Base-by-base conservation (phyloP, 1,140 invertebrate genomes). In the Octopus sinensis region DNA sequence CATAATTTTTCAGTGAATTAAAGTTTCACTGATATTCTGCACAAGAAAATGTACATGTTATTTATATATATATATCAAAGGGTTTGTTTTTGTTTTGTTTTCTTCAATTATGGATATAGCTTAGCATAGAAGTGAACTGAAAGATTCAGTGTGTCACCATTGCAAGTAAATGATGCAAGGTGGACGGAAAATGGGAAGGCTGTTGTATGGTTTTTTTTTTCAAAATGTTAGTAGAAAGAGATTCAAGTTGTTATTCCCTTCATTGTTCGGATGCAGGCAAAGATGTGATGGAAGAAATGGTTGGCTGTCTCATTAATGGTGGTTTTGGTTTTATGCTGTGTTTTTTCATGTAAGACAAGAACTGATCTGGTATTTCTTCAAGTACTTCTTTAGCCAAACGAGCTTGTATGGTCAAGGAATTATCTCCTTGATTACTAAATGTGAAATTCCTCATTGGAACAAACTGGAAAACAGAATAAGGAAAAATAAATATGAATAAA, bases 291-390 rank as follows among this genome's bases (percentile, higher is more conserved):
- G 88, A 89, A 53, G 86, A 85, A 53, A 89, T 88, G 54, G 88
- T 87, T 1, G 85, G 81, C 6, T 84, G 86, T 78, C 88, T 78
- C 81, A 87, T 84, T 54, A 89, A 75, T 0, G 87, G 86, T 10
- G 82, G 88, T 77, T 90, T 90, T 9, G 92, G 92, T 82, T 88
- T 87, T 62, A 93, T 90, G 30, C 89, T 90, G 54, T 90, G 89
- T 53, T 87, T 89, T 82, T 92, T 93, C 93, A 94, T 94, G 85
- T 91, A 94, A 0, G 92, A 91, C 53, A 93, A 86, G 79, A 94
- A 91, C 86, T 94, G 93, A 52, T 91, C 90, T 0, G 93, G 93
- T 53, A 94, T 92, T 88, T 94, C 93, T 12, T 92, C 93, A 56
- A 94, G 84, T 0, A 94, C 93, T 86, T 93, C 93, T 85, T 92